Conservation (phyloP, 2,797 vertebrate genomes). For the Taenioides sp. region DNA sequence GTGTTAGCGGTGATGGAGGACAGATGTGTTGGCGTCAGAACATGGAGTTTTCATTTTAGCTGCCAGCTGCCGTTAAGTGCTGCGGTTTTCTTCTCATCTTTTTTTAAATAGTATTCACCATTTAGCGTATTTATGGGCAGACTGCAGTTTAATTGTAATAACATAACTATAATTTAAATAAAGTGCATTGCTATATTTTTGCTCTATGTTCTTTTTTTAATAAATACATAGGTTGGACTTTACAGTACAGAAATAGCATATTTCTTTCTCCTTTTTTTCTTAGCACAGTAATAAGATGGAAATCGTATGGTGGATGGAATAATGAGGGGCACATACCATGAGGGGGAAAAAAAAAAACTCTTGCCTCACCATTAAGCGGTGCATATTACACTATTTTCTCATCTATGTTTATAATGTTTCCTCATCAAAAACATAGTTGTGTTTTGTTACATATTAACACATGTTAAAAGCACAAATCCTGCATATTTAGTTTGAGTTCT, state of each 20-base stretch:
- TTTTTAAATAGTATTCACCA: constrained; percentile 21
- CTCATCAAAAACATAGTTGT: no score
- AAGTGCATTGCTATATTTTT: not conserved
- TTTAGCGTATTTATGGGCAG: constrained; percentile 25
- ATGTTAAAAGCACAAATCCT: no score
- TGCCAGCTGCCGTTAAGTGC: constrained; percentile 38
- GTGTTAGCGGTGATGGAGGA: constrained; percentile 65
- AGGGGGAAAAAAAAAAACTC: no score
- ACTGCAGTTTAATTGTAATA: not conserved
- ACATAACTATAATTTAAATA: not conserved
- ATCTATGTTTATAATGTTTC: no score
- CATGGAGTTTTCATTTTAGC: constrained; percentile 25
- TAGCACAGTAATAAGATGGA: not conserved
- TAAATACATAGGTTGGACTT: not conserved
- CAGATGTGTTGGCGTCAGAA: constrained; percentile 28
- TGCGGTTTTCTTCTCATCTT: not conserved
- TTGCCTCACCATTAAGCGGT: no score
- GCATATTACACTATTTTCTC: no score
- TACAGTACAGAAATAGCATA: not conserved
- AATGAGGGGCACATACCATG: not conserved
- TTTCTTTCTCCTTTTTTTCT: no score
- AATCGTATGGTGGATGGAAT: not conserved
- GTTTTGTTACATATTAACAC: no score
- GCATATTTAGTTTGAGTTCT: no score
- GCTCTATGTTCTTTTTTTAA: not conserved